A percentile compares a stretch with the other conserved stretches of the same genome.
Conservation (phyloP, 2,797 vertebrate species). For the Nannoperca obscura region DNA sequence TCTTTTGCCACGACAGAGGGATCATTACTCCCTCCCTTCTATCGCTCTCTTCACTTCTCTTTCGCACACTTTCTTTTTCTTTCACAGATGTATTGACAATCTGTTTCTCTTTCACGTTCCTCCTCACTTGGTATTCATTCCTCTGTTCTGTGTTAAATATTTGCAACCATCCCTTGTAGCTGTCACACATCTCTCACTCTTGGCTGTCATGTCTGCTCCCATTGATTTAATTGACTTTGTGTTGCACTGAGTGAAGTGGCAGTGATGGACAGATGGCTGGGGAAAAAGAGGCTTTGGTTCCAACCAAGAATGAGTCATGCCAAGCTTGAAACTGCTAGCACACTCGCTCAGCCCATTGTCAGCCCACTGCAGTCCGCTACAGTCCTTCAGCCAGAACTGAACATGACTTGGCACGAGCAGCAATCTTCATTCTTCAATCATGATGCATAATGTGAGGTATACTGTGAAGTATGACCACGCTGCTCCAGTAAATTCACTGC, state of each 20-base stretch:
- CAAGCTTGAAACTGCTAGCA: slow-evolving; percentile 62
- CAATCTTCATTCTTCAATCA: slow-evolving; percentile 45
- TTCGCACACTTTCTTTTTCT: slow-evolving; percentile 14
- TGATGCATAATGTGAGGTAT: slow-evolving; percentile 44
- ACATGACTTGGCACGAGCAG: slow-evolving; percentile 57
- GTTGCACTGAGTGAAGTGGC: slow-evolving; percentile 67
- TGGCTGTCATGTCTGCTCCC: slow-evolving; percentile 58
- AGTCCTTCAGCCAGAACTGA: slow-evolving; percentile 55
- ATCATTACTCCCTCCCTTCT: slow-evolving; percentile 37
- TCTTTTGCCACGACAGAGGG: slow-evolving; percentile 34
- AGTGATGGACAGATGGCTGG: slow-evolving; percentile 78
- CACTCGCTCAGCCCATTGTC: slow-evolving; percentile 67
- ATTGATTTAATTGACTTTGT: slow-evolving; percentile 73
- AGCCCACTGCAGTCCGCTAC: slow-evolving; percentile 57
- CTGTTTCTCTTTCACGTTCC: slow-evolving; percentile 36
- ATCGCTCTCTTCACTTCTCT: slow-evolving; percentile 19
- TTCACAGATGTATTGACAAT: slow-evolving; percentile 27
- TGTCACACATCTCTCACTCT: slow-evolving; percentile 41
- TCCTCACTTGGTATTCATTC: slow-evolving; percentile 27
- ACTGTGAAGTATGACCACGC: slow-evolving; percentile 23
- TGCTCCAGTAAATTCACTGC: slow-evolving; percentile 11
- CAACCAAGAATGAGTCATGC: slow-evolving; percentile 70
- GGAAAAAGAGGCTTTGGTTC: slow-evolving; percentile 54
- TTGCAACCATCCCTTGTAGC: slow-evolving; percentile 35
- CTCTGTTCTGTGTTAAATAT: slow-evolving; percentile 35